Evolutionary conservation across 2,113 vertebrate species (phyloP).

Genomic region (Erinaceus europaeus): DNA sequence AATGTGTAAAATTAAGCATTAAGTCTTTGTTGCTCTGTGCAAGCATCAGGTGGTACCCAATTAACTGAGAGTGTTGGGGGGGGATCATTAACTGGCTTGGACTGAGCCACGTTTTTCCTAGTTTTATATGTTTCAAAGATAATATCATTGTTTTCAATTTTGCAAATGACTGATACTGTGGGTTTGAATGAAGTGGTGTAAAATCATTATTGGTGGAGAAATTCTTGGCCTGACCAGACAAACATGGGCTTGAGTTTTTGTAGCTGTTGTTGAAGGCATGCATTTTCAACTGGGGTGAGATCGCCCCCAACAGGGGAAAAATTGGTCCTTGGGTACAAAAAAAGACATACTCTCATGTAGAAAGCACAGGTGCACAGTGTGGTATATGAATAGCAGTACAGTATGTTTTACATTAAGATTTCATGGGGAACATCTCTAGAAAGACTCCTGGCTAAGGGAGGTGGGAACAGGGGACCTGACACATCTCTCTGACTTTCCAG

Average conservation of each 20-base stretch:
- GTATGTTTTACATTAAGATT: background rate
- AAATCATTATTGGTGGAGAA: conserved; percentile 17
- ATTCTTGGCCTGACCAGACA: background rate
- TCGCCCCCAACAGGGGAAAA: conserved; percentile 8
- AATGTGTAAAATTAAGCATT: conserved; percentile 11
- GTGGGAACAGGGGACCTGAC: too few species aligned
- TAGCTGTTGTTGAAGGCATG: background rate
- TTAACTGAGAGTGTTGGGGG: background rate
- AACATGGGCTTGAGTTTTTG: conserved; percentile 21
- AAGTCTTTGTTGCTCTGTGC: background rate
- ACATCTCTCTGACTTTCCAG: background rate
- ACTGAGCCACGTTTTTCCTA: background rate
- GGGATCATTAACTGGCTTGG: background rate
- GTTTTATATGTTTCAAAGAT: background rate
- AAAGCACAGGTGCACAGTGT: background rate
- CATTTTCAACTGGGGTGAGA: background rate
- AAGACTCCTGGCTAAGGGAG: background rate
- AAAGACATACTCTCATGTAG: background rate
- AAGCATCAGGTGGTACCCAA: background rate
- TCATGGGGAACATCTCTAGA: background rate
- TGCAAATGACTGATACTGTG: conserved; percentile 15
- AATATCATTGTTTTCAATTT: conserved; percentile 13
- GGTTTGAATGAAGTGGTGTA: conserved; percentile 11
- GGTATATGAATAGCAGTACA: background rate
- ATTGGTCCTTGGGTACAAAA: background rate